A percentile compares a stretch with the other conserved stretches of the same genome.
Conservation (phyloP, 2,113 vertebrate genomes). For the Microcebus jonahi region DNA sequence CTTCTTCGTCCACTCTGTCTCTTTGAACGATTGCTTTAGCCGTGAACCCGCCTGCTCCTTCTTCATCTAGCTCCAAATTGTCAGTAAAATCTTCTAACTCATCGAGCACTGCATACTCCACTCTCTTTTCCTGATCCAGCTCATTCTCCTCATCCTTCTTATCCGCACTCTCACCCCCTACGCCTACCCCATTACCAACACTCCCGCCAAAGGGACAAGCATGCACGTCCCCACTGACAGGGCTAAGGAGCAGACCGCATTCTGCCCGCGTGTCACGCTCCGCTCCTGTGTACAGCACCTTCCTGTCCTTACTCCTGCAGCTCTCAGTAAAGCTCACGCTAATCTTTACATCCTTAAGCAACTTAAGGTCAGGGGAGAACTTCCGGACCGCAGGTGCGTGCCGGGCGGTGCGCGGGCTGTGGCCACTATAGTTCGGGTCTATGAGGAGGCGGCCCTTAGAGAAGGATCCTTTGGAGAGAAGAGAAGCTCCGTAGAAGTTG, state of each 20-base stretch:
- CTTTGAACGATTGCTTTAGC: constrained; percentile 95
- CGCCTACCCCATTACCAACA: constrained; percentile 83
- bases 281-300: constrained; percentile 95
- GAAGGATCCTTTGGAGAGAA: constrained; percentile 92
- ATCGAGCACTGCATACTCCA: constrained; percentile 98
- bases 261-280: constrained; percentile 88
- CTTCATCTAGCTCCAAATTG: constrained; percentile 96
- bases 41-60: constrained; percentile 93
- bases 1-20: constrained; percentile 94
- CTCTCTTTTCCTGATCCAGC: constrained; percentile 95
- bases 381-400: constrained; percentile 94
- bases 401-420: constrained; percentile 96
- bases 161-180: constrained; percentile 84
- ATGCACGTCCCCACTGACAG: constrained; percentile 93
- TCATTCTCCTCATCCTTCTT: constrained; percentile 91
- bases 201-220: constrained; percentile 88
- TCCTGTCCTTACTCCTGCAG: constrained; percentile 97
- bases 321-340: constrained; percentile 96
- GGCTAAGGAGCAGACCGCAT: constrained; percentile 85
- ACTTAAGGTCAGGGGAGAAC: constrained; percentile 96
- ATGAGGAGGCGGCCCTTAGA: constrained; percentile 91
- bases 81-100: constrained; percentile 98
- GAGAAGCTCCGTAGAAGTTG: constrained; percentile 87
- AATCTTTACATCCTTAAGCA: constrained; percentile 98
- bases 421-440: constrained; percentile 88